phyloP scores from a whole-genome alignment of 1,140 invertebrate species.

The Drosophila trapezifrons region DNA sequence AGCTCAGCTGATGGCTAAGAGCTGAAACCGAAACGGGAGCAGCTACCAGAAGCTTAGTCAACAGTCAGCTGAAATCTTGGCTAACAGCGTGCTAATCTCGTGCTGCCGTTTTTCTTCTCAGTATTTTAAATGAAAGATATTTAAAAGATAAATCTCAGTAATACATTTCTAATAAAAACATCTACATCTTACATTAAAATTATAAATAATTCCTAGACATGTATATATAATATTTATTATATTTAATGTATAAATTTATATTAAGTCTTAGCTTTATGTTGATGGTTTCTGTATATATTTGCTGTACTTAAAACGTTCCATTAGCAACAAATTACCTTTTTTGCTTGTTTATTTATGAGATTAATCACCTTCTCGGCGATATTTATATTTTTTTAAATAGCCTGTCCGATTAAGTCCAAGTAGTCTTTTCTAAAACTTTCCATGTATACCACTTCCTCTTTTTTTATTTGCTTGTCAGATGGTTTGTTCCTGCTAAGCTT shows the following conservation, averaged over 20 bases:
- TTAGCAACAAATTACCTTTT: not conserved
- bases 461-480: conserved; percentile 2
- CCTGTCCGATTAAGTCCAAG: not conserved
- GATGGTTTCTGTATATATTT: not conserved
- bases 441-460: not conserved
- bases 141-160: too few species aligned
- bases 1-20: conserved; percentile 38
- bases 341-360: not conserved
- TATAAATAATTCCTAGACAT: not conserved
- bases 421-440: not conserved
- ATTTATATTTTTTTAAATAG: conserved; percentile 1
- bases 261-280: too few species aligned
- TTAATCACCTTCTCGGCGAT: not conserved
- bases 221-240: too few species aligned
- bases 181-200: too few species aligned
- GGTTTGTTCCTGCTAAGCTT: conserved; percentile 3
- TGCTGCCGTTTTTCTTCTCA: conserved; percentile 38
- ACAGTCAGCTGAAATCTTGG: conserved; percentile 52
- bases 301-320: not conserved
- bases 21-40: conserved; percentile 24
- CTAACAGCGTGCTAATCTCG: conserved; percentile 63
- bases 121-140: not conserved
- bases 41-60: conserved; percentile 75
- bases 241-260: too few species aligned
- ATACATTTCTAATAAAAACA: not conserved